Percentiles rank a stretch among this genome's conserved stretches.
Evolutionary conservation across 2,797 vertebrate species (phyloP).

Genomic region (Trematomus bernacchii): DNA sequence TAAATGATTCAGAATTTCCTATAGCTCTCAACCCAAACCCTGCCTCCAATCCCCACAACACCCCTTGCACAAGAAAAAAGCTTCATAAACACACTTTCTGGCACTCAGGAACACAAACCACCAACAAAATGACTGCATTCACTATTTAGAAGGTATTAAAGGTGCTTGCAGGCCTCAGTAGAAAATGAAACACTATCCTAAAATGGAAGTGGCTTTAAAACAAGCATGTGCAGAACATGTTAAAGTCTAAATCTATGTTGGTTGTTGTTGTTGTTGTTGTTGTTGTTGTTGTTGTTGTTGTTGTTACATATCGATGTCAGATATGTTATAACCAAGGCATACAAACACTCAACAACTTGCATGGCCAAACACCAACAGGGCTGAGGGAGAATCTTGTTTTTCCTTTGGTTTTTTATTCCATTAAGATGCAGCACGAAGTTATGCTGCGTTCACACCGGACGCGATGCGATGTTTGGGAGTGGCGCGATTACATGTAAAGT

Average conservation of each 20-base stretch:
- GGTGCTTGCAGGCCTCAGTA: slow-evolving; percentile 13
- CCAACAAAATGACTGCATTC: slow-evolving; percentile 47
- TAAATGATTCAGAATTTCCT: slow-evolving; percentile 70
- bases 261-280: neutral
- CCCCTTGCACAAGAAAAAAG: slow-evolving; percentile 23
- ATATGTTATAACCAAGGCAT: too few relatives aligned
- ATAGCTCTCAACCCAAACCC: slow-evolving; percentile 49
- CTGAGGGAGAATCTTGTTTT: too few relatives aligned
- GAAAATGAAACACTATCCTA: slow-evolving; percentile 8
- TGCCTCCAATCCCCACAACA: slow-evolving; percentile 36
- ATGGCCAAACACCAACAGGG: too few relatives aligned
- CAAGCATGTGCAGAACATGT: neutral
- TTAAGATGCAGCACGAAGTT: too few relatives aligned
- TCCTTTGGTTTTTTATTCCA: too few relatives aligned
- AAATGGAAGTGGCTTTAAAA: slow-evolving; percentile 12
- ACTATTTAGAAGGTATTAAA: slow-evolving; percentile 44
- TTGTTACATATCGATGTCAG: neutral
- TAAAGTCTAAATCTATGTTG: neutral
- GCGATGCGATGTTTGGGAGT: too few relatives aligned
- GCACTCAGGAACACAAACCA: slow-evolving; percentile 15
- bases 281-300: too few relatives aligned
- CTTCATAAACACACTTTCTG: slow-evolving; percentile 39
- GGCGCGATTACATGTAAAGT: too few relatives aligned
- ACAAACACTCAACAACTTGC: too few relatives aligned
- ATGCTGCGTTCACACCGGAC: too few relatives aligned